phyloP scores from a whole-genome alignment of 2,888 invertebrate genomes.

The Lathronympha strigana region DNA sequence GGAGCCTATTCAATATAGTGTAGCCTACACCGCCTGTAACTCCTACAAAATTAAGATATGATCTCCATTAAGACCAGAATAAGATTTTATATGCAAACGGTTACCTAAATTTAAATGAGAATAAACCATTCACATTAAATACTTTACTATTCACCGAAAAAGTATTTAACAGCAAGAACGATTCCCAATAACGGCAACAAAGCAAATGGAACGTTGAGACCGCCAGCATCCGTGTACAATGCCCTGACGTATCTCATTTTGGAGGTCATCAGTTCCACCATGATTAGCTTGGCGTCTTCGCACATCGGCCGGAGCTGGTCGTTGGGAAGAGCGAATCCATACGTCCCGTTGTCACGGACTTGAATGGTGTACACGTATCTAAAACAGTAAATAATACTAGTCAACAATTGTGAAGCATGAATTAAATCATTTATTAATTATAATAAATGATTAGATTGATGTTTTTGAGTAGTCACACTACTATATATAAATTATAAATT shows the following conservation, averaged over 20 bases:
- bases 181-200: neutral
- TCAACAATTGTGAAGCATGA: neutral
- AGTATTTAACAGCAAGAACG: constrained; percentile 8
- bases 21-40: too few species aligned
- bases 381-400: constrained; percentile 30
- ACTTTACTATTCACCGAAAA: too few species aligned
- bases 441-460: too few species aligned
- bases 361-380: constrained; percentile 67
- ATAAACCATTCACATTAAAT: too few species aligned
- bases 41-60: too few species aligned
- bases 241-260: constrained; percentile 51
- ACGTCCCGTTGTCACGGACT: constrained; percentile 86
- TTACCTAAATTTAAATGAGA: too few species aligned
- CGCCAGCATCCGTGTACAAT: neutral
- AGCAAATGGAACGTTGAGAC: neutral
- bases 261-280: constrained; percentile 75
- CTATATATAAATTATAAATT: too few species aligned
- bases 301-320: constrained; percentile 85
- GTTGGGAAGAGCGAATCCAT: constrained; percentile 88
- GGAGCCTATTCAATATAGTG: too few species aligned
- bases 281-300: constrained; percentile 82
- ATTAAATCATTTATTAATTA: too few species aligned
- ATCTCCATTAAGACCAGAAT: too few species aligned
- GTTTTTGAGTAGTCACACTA: too few species aligned
- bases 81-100: too few species aligned